These are phyloP conservation scores for Myiagra hebetior DNA, from an alignment of 2,113 vertebrate genomes.

Conservation along the genomic window DNA sequence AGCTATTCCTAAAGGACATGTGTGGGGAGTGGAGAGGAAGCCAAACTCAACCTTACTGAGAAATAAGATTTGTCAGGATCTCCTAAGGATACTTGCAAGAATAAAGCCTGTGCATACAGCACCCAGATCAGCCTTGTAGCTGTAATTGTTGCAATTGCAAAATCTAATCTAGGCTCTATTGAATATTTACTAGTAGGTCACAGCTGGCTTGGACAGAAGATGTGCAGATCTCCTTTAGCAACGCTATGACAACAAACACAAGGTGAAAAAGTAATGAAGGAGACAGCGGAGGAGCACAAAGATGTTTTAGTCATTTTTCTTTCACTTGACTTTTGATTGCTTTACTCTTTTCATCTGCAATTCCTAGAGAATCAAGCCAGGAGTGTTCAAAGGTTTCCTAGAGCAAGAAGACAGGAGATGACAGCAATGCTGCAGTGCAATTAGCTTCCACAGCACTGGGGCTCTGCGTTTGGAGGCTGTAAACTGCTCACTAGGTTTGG, in stretches of 20 bases:
- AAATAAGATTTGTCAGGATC: neutral
- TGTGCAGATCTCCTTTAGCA: conserved; percentile 28
- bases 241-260: neutral
- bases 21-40: neutral
- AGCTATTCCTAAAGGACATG: neutral
- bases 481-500: neutral
- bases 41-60: neutral
- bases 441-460: neutral
- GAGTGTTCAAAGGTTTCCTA: conserved; percentile 7
- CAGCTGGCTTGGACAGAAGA: conserved; percentile 24
- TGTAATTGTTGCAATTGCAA: neutral
- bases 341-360: neutral
- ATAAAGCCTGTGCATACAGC: neutral
- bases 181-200: conserved; percentile 52
- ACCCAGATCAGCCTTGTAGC: neutral
- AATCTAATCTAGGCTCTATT: conserved; percentile 30
- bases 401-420: neutral
- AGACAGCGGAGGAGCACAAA: neutral
- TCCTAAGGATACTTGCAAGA: neutral
- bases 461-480: neutral
- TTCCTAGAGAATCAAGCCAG: conserved; percentile 6
- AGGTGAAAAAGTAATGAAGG: neutral
- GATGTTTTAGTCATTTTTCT: neutral
- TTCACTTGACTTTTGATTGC: conserved; percentile 13
- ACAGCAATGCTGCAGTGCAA: neutral